Evolutionary conservation across 2,113 vertebrate species (phyloP).

Genomic region (Calyptommatus sinebrachiatus): DNA sequence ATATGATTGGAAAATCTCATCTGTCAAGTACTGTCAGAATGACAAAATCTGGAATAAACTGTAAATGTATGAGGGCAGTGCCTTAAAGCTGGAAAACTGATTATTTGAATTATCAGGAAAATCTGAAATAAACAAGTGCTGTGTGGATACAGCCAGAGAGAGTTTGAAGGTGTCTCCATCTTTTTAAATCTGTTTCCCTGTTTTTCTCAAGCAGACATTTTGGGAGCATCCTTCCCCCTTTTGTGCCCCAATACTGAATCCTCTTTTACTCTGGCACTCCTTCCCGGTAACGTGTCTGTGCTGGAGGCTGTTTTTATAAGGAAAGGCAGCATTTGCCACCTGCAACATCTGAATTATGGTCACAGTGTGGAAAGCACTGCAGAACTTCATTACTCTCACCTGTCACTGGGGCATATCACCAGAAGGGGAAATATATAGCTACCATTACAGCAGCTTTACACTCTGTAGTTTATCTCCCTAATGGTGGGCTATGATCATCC

Average conservation of each 20-base stretch:
- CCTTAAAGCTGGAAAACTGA: too few species aligned
- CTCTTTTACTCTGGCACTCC: neutral
- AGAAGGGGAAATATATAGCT: constrained; percentile 65
- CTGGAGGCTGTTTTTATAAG: neutral
- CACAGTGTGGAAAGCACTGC: constrained; percentile 25
- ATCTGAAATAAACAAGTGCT: too few species aligned
- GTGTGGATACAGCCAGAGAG: too few species aligned
- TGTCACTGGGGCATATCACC: constrained; percentile 51
- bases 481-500: constrained; percentile 58
- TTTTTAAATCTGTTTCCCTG: too few species aligned
- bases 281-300: neutral
- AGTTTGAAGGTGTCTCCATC: too few species aligned
- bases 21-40: too few species aligned
- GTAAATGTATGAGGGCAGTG: too few species aligned
- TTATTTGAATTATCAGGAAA: too few species aligned
- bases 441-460: constrained; percentile 61
- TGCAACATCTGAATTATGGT: constrained; percentile 24
- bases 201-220: neutral
- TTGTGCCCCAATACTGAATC: neutral
- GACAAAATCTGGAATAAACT: too few species aligned
- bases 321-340: neutral
- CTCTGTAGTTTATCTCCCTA: constrained; percentile 62
- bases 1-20: too few species aligned
- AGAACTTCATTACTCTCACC: constrained; percentile 46
- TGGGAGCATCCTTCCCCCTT: neutral